Percentiles rank a stretch among this genome's conserved stretches.
Evolutionary conservation across 1,140 invertebrate species (phyloP).

Genomic region (Pseudomyrmex pallidus): DNA sequence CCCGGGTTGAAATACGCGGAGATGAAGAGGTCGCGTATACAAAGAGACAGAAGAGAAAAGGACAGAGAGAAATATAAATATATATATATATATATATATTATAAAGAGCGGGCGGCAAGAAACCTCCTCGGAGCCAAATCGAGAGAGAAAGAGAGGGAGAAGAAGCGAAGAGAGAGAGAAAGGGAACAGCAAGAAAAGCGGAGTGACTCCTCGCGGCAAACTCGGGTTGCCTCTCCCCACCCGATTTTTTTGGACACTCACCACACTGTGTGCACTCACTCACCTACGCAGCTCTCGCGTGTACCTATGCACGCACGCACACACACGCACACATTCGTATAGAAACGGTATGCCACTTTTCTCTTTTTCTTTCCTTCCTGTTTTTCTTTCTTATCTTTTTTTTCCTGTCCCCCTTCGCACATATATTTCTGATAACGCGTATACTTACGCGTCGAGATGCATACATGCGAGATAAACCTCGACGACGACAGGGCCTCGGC

Average conservation of each 20-base stretch:
- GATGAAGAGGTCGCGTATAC: not conserved
- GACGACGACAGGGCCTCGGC: slow-evolving; percentile 52
- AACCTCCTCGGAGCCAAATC: slow-evolving; percentile 54
- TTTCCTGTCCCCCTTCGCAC: not conserved
- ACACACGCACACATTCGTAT: not conserved
- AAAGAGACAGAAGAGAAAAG: not conserved
- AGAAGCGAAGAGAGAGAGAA: not conserved
- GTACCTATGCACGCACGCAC: slow-evolving; percentile 11
- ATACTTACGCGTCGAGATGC: slow-evolving; percentile 58
- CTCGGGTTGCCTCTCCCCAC: slow-evolving; percentile 32
- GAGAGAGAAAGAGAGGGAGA: slow-evolving; percentile 22
- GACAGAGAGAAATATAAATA: not conserved
- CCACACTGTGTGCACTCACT: slow-evolving; percentile 44
- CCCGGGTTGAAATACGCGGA: slow-evolving; percentile 18
- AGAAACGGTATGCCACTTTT: slow-evolving; percentile 9
- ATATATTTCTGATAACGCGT: not conserved
- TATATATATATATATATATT: too few relatives aligned
- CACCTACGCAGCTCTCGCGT: slow-evolving; percentile 44
- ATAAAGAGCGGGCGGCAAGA: slow-evolving; percentile 25
- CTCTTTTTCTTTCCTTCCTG: not conserved
- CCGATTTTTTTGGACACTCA: slow-evolving; percentile 66
- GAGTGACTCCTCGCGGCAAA: slow-evolving; percentile 35
- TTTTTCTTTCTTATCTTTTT: not conserved
- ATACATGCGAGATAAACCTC: slow-evolving; percentile 56
- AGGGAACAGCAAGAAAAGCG: slow-evolving; percentile 27